phyloP scores from a whole-genome alignment of 2,113 vertebrate genomes.

The Embiotoca jacksoni region DNA sequence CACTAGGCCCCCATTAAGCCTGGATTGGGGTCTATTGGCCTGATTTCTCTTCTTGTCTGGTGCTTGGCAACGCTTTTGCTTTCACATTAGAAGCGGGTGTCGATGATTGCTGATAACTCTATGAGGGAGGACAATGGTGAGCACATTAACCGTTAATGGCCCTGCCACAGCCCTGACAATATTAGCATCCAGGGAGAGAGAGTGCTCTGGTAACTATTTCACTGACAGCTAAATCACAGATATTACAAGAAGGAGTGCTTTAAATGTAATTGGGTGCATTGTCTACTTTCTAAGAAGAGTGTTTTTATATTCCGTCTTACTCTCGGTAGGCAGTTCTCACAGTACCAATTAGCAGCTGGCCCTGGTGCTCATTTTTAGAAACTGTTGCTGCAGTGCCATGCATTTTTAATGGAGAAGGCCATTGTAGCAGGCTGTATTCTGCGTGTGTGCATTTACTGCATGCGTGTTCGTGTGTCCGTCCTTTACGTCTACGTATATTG shows the following conservation, averaged over 20 bases:
- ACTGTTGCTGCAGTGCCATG: constrained; percentile 84
- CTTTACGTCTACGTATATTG: constrained; percentile 1
- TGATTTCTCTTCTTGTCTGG: constrained; percentile 71
- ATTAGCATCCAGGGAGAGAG: constrained; percentile 43
- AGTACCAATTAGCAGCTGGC: constrained; percentile 60
- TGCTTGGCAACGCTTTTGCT: constrained; percentile 65
- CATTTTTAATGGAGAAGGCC: constrained; percentile 82
- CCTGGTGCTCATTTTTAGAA: constrained; percentile 75
- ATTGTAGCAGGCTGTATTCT: constrained; percentile 66
- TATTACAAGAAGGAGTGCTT: background rate
- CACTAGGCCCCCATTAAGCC: constrained; percentile 66
- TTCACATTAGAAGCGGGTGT: constrained; percentile 62
- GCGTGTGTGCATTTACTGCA: constrained; percentile 34
- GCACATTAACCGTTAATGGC: constrained; percentile 51
- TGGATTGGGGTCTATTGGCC: constrained; percentile 62
- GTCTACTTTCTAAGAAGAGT: background rate
- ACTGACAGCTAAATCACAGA: background rate
- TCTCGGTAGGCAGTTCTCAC: constrained; percentile 36
- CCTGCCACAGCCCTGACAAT: constrained; percentile 33
- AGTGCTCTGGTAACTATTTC: constrained; percentile 27
- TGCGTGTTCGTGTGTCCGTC: constrained; percentile 14
- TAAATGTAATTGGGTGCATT: background rate
- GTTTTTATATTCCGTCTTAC: constrained; percentile 2
- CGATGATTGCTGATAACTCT: constrained; percentile 68
- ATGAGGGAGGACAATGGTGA: constrained; percentile 39